phyloP scores from a whole-genome alignment of 2,113 vertebrate species.

The Synodontis membranacea region DNA sequence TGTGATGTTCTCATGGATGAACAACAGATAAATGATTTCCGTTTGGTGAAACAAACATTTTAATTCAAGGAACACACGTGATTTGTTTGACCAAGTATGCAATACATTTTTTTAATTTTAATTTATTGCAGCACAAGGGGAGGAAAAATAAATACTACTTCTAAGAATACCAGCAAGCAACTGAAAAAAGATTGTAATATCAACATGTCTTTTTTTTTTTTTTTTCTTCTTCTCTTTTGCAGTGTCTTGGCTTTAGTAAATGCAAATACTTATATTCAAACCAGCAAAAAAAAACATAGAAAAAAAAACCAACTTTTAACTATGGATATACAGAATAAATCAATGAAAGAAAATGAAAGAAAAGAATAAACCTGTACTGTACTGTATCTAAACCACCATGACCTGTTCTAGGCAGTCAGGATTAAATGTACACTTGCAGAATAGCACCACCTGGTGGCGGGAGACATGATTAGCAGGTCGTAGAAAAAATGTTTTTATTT shows the following conservation, averaged over 20 bases:
- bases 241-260: not conserved
- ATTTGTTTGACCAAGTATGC: not conserved
- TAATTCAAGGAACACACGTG: not conserved
- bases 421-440: not conserved
- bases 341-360: not conserved
- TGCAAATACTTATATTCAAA: not conserved
- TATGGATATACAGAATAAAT: not conserved
- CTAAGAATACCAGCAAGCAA: not conserved
- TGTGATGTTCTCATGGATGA: not conserved
- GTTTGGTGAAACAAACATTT: not conserved
- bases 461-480: not conserved
- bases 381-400: too few relatives aligned
- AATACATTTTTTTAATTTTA: not conserved
- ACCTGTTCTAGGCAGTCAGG: not conserved
- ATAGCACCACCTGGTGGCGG: constrained; percentile 44
- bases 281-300: not conserved
- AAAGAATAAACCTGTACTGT: not conserved
- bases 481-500: too few relatives aligned
- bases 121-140: not conserved
- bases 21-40: not conserved
- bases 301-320: not conserved
- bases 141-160: not conserved
- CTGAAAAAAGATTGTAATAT: not conserved
- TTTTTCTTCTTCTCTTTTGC: not conserved
- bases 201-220: not conserved